These are phyloP conservation scores for Helobdella robusta DNA, from an alignment of 2,888 invertebrate genomes.

Conservation along the genomic window DNA sequence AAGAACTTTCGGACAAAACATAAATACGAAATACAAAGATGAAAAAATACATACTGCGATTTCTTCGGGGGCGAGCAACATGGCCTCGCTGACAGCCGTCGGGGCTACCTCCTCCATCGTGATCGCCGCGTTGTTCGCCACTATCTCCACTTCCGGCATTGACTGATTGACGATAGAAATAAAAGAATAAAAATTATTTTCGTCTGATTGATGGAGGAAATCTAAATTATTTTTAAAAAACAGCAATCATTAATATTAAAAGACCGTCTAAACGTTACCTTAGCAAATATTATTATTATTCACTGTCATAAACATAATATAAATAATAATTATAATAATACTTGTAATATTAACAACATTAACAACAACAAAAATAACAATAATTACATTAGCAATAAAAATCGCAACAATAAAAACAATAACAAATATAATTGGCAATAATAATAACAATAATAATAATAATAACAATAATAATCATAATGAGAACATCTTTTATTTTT, in stretches of 20 bases:
- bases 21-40: not conserved
- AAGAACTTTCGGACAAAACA: too few relatives aligned
- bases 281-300: not conserved
- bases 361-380: too few relatives aligned
- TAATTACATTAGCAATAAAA: too few relatives aligned
- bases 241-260: not conserved
- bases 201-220: not conserved
- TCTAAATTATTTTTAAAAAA: not conserved
- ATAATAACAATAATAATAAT: too few relatives aligned
- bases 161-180: slow-evolving; percentile 52
- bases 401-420: too few relatives aligned
- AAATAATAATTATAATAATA: not conserved
- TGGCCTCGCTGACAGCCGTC: slow-evolving; percentile 70
- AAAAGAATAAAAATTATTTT: not conserved
- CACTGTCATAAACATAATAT: too few relatives aligned
- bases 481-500: too few relatives aligned
- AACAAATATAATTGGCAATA: too few relatives aligned
- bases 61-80: slow-evolving; percentile 83
- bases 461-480: too few relatives aligned
- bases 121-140: slow-evolving; percentile 81
- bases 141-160: slow-evolving; percentile 75
- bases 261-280: not conserved
- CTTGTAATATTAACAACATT: too few relatives aligned
- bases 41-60: slow-evolving; percentile 52
- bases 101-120: slow-evolving; percentile 92